Percentiles rank a stretch among this genome's conserved stretches.
phyloP scores from a whole-genome alignment of 2,113 vertebrate genomes.

The Myocastor coypus region DNA sequence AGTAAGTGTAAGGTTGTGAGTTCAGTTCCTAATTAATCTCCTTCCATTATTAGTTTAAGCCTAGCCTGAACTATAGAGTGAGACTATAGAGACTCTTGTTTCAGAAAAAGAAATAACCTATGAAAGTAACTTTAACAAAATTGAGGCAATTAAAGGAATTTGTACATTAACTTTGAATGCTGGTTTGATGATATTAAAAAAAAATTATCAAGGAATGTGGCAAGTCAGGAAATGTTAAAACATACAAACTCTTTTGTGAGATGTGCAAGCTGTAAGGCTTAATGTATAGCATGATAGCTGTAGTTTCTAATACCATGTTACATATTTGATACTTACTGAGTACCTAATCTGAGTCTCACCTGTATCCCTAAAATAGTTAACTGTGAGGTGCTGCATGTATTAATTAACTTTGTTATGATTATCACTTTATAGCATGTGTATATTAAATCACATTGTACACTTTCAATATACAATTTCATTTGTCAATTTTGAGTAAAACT shows the following conservation, averaged over 20 bases:
- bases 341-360: neutral
- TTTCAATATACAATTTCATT: neutral
- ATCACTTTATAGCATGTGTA: neutral
- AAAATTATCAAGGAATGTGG: neutral
- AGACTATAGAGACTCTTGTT: no score
- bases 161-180: neutral
- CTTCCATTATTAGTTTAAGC: no score
- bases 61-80: no score
- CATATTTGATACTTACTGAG: neutral
- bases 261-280: neutral
- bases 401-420: neutral
- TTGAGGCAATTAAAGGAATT: constrained; percentile 8
- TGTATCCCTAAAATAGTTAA: neutral
- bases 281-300: neutral
- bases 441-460: neutral
- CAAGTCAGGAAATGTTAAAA: neutral
- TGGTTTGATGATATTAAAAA: constrained; percentile 3
- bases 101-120: neutral
- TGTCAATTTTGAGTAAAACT: neutral
- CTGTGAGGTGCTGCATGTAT: neutral
- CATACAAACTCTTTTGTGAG: neutral
- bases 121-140: constrained; percentile 25
- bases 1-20: no score
- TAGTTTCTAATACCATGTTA: neutral
- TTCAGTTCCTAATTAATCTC: no score